Evolutionary conservation across 2,797 vertebrate genomes (phyloP), one percentile per base, ranked within the genome.

Genomic region (Apogon hyalosoma): DNA sequence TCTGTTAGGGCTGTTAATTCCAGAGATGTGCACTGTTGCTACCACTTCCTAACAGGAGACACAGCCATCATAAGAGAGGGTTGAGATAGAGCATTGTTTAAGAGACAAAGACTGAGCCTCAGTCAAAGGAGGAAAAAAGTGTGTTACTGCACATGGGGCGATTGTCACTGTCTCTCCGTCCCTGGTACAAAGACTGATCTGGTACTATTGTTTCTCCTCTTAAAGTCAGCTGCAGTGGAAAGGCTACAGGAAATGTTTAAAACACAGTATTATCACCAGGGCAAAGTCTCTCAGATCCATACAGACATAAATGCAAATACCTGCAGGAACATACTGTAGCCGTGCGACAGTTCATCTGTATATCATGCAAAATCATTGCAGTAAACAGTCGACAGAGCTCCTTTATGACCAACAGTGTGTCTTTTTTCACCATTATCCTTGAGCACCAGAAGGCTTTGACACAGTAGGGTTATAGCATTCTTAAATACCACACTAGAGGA

Each of bases 21-120:
- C 12, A 57, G 47, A 57, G 60, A 61, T 6, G 1, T 59, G 52
- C 43, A 53, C 66, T 39, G 38, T 39, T 54, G 24, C 58, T 14
- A 40, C n/a, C 6, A 31, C 16, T n/a, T 48, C 36, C 42, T 45
- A 18, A 70, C 66, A 61, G 39, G 19, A 55, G 21, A 62, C 28
- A 21, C 9, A 15, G 38, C n/a, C 18, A 57, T 77, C 72, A 33
- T 38, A 2, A 38, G 24, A 63, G 36, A 64, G 31, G 39, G 38
- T 41, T 70, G 68, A 79, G 45, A 73, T 3, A 3, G 49, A 69
- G 57, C 43, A 82, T 74, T 86, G 79, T 85, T 28, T 50, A 38
- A 47, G 52, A 50, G 39, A 77, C 49, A 80, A 69, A 71, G 69
- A 53, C 49, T 24, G 52, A 78, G 60, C 68, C 56, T 77, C 59